Conservation (phyloP, 2,797 vertebrate species). For the Syndactyla subalaris region DNA sequence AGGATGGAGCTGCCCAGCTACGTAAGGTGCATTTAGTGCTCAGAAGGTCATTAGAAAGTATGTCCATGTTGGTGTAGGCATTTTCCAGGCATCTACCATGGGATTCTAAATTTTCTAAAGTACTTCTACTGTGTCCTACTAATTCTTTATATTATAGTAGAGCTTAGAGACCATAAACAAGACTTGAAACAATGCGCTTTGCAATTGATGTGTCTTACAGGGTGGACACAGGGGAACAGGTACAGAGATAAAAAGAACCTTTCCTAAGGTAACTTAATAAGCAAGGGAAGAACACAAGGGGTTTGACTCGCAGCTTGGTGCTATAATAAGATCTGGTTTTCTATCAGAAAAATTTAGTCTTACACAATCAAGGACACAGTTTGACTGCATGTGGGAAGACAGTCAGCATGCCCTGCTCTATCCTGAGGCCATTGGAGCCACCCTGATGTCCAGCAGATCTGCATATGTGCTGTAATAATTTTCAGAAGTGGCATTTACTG, state of each 20-base stretch:
- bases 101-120: background rate
- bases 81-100: background rate
- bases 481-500: background rate
- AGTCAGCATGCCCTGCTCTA: background rate
- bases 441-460: background rate
- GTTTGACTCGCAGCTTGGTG: background rate
- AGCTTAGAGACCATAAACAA: background rate
- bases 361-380: background rate
- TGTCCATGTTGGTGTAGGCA: background rate
- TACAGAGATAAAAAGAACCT: background rate
- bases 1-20: background rate
- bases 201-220: background rate
- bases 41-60: background rate
- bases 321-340: background rate
- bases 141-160: background rate
- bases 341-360: background rate
- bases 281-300: background rate
- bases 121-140: background rate
- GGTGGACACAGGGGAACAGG: background rate
- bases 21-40: background rate
- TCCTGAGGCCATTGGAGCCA: background rate
- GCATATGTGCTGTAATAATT: background rate
- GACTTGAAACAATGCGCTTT: background rate
- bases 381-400: background rate
- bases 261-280: background rate